Percentiles rank a stretch among this genome's conserved stretches.
These are phyloP conservation scores for Nesometra sesokonis DNA, from an alignment of 35 echinoderm and acorn worm genomes.

Conservation along the genomic window DNA sequence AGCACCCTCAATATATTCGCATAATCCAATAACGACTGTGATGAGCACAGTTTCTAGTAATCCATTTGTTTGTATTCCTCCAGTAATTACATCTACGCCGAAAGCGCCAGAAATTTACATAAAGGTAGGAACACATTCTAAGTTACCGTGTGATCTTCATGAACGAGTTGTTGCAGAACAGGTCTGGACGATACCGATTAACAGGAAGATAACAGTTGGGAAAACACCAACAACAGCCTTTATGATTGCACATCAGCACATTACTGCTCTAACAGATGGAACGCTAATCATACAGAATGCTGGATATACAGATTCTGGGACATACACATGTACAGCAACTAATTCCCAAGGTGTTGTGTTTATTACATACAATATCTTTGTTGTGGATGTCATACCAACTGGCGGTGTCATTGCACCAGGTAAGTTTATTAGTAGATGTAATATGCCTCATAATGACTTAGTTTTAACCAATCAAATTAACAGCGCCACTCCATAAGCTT, in stretches of 20 bases:
- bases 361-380: conserved; percentile 29
- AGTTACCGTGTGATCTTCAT: background rate
- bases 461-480: too few species aligned
- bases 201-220: background rate
- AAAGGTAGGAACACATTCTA: background rate
- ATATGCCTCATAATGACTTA: too few species aligned
- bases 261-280: conserved; percentile 3
- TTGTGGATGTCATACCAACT: background rate
- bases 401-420: background rate
- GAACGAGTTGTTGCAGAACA: background rate
- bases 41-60: background rate
- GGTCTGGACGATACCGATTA: background rate
- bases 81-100: background rate
- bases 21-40: background rate
- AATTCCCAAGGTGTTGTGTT: conserved; percentile 3
- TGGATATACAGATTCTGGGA: conserved; percentile 7
- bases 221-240: background rate
- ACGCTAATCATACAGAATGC: conserved; percentile 24
- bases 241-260: background rate
- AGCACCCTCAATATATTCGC: background rate
- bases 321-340: conserved; percentile 29
- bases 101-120: background rate
- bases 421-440: background rate
- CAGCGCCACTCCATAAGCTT: too few species aligned
- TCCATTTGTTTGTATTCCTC: background rate